A percentile compares a stretch with the other conserved stretches of the same genome.
These are phyloP conservation scores for Allygus modestus DNA, from an alignment of 2,888 invertebrate genomes.

Conservation along the genomic window DNA sequence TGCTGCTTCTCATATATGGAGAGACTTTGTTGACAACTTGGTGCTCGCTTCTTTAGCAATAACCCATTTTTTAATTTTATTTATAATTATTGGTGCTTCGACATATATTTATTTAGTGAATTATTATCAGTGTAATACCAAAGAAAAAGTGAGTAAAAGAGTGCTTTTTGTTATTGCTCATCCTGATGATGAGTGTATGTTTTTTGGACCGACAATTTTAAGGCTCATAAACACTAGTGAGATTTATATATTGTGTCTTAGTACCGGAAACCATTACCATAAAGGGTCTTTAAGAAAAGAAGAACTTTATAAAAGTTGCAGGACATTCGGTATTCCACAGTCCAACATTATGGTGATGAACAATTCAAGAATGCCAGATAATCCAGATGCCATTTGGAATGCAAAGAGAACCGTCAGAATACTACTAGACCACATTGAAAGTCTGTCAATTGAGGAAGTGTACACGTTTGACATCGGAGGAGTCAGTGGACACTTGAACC, in stretches of 20 bases:
- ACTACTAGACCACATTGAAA: conserved; percentile 83
- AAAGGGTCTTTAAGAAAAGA: conserved; percentile 81
- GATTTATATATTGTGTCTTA: conserved; percentile 90
- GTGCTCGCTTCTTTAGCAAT: neutral
- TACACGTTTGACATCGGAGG: conserved; percentile 97
- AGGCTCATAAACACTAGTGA: conserved; percentile 80
- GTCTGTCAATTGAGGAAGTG: conserved; percentile 84
- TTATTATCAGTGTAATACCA: neutral
- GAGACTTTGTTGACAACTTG: neutral
- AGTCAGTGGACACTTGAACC: conserved; percentile 95
- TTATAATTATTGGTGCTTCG: neutral
- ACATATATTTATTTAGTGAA: conserved; percentile 3
- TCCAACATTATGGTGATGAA: conserved; percentile 83
- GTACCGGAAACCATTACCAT: conserved; percentile 72
- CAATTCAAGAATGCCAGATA: conserved; percentile 84
- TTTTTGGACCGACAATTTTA: conserved; percentile 95
- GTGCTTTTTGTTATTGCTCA: conserved; percentile 94
- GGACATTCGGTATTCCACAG: conserved; percentile 86
- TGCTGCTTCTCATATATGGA: neutral
- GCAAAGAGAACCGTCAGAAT: conserved; percentile 80
- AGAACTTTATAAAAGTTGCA: conserved; percentile 91
- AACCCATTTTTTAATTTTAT: neutral
- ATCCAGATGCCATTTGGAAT: conserved; percentile 87
- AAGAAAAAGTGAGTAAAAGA: conserved; percentile 71
- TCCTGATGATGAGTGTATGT: conserved; percentile 99